Percentiles rank a stretch among this genome's conserved stretches.
phyloP scores from a whole-genome alignment of 2,113 vertebrate species.

The Scatophagus argus region DNA sequence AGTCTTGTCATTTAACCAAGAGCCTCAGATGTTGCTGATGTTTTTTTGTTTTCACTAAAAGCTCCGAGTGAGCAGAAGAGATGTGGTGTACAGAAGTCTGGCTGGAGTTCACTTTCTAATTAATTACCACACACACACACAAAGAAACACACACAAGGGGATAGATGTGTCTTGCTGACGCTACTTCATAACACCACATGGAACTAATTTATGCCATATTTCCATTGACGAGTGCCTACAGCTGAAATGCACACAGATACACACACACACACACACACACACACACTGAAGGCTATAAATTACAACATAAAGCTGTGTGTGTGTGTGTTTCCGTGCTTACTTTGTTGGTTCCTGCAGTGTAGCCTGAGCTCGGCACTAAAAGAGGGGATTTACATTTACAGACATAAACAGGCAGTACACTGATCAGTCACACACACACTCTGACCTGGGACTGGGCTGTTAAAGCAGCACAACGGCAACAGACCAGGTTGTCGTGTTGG shows the following conservation, averaged over 20 bases:
- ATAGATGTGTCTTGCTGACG: slow-evolving; percentile 20
- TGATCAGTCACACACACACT: not conserved
- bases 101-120: slow-evolving; percentile 34
- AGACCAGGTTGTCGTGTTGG: not conserved
- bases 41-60: slow-evolving; percentile 11
- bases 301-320: slow-evolving; percentile 30
- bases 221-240: slow-evolving; percentile 24
- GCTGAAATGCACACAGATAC: slow-evolving; percentile 7
- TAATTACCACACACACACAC: slow-evolving; percentile 13
- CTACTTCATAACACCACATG: slow-evolving; percentile 46
- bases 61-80: not conserved
- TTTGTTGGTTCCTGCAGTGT: slow-evolving; percentile 12
- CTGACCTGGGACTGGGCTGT: not conserved
- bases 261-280: slow-evolving; percentile 6
- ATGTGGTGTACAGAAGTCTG: slow-evolving; percentile 22
- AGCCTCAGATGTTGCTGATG: not conserved
- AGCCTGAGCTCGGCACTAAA: not conserved
- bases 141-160: not conserved
- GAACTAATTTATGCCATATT: slow-evolving; percentile 61
- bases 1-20: not conserved
- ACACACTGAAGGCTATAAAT: slow-evolving; percentile 15
- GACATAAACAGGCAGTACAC: not conserved
- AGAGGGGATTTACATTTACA: slow-evolving; percentile 24
- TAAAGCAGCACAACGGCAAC: not conserved
- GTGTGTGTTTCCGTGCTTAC: slow-evolving; percentile 36